Base-by-base conservation (phyloP, 2,888 invertebrate species). In the Ligdia adustata region DNA sequence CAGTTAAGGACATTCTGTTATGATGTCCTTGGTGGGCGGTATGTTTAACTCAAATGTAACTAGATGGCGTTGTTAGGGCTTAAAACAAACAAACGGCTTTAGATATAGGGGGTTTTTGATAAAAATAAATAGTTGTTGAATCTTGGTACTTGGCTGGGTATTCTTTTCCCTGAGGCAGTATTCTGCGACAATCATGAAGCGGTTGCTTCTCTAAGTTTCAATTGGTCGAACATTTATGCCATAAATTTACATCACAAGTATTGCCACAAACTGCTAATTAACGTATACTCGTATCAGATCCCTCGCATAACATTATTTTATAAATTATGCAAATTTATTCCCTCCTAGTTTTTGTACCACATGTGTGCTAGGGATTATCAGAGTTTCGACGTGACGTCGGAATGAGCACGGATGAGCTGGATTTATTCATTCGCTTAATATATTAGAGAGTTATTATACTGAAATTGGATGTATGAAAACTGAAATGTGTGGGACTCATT, bases 241-340 rank as follows among this genome's bases (percentile, higher is more conserved):
- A 11, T 32, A 18, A 32, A 32, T 32, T 18, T 32, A 9, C 18
- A 32, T 32, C 6, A 5, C 6, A 24, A 14, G 9, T 29, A 14
- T n/a, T n/a, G n/a, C 15, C 2, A 2, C 31, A 2, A 16, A 32
- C 32, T 32, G 12, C 12, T 7, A 33, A n/a, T 7, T 11, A 16
- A 33, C 33, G 33, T 20, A n/a, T n/a, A n/a, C n/a, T n/a, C n/a
- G 12, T 7, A 33, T 12, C 33, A 33, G 11, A 12, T 20, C 11
- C 20, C 12, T 7, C n/a, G 7, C 20, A 33, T 12, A 11, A 20
- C 12, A 12, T 18, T 13, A 14, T 20, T 35, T 16, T 27, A 13
- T 24, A 24, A 40, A 40, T 27, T 22, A 40, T 46, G 46, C 14
- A 34, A 40, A 46, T 46, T 5, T 46, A 47, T 47, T 47, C 41